A percentile compares a stretch with the other conserved stretches of the same genome.
Conservation (phyloP, 2,888 invertebrate genomes). For the Microctonus brassicae region DNA sequence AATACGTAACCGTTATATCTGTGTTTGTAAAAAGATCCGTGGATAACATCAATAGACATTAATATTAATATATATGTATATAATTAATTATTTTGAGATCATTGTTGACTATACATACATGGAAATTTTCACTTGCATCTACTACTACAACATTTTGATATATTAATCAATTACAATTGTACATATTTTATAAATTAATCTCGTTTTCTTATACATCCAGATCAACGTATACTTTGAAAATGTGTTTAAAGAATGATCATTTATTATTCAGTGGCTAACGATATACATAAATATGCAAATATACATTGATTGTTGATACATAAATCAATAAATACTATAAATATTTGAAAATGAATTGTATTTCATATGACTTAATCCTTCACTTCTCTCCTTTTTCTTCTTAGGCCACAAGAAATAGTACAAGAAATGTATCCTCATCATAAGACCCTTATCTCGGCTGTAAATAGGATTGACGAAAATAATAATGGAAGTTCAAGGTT, state of each 20-base stretch:
- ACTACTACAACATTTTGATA: no score
- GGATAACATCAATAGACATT: no score
- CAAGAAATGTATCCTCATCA: conserved; percentile 18
- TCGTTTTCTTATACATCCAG: conserved; percentile 1
- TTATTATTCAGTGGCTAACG: conserved; percentile 9
- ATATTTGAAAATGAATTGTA: background rate
- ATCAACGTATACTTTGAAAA: background rate
- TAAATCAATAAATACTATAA: conserved; percentile 1
- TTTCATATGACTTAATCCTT: background rate
- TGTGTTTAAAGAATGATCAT: background rate
- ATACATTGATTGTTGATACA: background rate
- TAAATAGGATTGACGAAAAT: background rate
- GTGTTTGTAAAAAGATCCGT: no score
- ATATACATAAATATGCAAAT: no score
- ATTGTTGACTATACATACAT: background rate
- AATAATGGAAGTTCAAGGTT: background rate
- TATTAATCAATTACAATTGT: no score
- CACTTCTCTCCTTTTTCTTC: conserved; percentile 7
- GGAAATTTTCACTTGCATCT: background rate
- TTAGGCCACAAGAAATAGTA: conserved; percentile 8
- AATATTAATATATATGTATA: no score
- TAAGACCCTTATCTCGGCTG: background rate
- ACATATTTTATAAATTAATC: conserved; percentile 1
- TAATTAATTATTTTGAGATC: background rate
- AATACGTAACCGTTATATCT: no score